Conservation (phyloP, 2,797 vertebrate genomes). For the Pipistrellus kuhlii region DNA sequence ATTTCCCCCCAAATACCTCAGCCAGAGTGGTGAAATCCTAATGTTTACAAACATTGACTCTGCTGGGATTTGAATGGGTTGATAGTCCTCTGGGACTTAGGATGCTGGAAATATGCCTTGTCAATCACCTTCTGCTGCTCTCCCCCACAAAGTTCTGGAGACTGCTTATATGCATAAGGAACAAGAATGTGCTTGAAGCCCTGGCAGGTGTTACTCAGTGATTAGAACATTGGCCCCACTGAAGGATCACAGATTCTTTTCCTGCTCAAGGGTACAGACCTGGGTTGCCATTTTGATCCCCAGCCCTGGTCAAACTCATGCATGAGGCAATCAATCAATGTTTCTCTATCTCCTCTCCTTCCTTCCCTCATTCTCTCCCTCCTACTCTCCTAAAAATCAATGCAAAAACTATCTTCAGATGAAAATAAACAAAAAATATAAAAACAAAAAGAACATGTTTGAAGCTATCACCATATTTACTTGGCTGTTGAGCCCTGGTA, state of each 20-base stretch:
- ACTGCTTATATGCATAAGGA: neutral
- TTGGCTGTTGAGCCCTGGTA: neutral
- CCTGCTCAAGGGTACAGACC: no score
- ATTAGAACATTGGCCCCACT: no score
- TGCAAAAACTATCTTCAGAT: no score
- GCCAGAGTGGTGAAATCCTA: neutral
- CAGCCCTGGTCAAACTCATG: no score
- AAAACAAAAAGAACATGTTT: no score
- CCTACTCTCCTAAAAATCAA: no score
- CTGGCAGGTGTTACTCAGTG: no score
- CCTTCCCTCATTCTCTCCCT: rapidly evolving
- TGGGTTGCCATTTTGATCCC: no score
- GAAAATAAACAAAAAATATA: no score
- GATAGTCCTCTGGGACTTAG: neutral
- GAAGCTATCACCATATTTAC: neutral
- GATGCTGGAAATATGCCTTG: neutral
- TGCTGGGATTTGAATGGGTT: neutral
- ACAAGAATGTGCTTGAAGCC: neutral
- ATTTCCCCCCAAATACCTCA: neutral
- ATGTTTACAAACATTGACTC: neutral
- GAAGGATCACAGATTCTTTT: no score
- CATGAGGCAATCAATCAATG: no score
- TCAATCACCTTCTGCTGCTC: neutral
- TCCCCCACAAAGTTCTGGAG: neutral
- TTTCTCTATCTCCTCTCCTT: no score